These are phyloP conservation scores for Melanaphis sacchari DNA, from an alignment of 1,140 invertebrate genomes.

Conservation along the genomic window DNA sequence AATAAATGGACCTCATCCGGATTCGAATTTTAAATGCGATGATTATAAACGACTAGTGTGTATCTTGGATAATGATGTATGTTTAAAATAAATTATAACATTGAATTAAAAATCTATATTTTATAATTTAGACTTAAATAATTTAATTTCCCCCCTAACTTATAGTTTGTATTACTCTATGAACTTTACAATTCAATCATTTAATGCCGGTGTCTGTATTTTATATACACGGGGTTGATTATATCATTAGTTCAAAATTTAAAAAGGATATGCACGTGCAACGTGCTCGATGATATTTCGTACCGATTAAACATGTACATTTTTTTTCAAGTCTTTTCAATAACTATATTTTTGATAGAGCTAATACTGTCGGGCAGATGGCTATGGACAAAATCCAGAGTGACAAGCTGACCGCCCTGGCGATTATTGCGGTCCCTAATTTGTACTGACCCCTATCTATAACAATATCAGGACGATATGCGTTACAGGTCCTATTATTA, in stretches of 20 bases:
- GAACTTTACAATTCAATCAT: not conserved
- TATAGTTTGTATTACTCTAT: not conserved
- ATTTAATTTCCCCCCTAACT: not conserved
- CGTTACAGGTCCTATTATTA: slow-evolving; percentile 19
- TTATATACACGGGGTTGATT: not conserved
- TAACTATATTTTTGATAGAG: not conserved
- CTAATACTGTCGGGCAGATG: not conserved
- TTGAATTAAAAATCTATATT: not conserved
- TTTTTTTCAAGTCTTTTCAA: not conserved
- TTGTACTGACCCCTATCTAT: slow-evolving; percentile 38
- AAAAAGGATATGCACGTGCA: not conserved
- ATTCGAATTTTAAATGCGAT: not conserved
- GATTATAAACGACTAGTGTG: not conserved
- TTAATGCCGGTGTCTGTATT: not conserved
- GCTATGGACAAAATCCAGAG: slow-evolving; percentile 19
- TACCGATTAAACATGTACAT: not conserved
- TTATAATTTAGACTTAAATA: not conserved
- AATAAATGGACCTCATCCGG: not conserved
- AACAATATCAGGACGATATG: slow-evolving; percentile 7
- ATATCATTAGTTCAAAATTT: slow-evolving; percentile 12
- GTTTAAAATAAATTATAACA: not conserved
- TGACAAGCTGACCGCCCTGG: slow-evolving; percentile 24
- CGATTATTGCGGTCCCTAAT: slow-evolving; percentile 23
- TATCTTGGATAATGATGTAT: not conserved
- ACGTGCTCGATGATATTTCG: not conserved